Base-by-base conservation (phyloP, 2,113 vertebrate species). In the Neogobius melanostomus region DNA sequence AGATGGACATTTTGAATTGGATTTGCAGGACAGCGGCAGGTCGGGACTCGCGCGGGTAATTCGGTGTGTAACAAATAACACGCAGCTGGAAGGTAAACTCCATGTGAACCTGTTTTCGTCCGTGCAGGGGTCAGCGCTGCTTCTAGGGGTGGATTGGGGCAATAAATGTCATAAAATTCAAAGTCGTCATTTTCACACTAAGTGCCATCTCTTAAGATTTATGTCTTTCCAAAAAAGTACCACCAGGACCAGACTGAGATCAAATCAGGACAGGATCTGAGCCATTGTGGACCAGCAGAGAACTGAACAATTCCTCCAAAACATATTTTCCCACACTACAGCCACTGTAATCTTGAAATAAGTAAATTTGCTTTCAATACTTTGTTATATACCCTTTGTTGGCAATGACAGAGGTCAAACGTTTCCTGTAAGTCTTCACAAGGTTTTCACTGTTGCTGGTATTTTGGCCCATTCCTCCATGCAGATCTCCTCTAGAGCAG, bases 41-140 rank as follows among this genome's bases (percentile, higher is more conserved):
- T 43, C n/a, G 8, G 14, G 14, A 44, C 59, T 44, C 44, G 59
- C n/a, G 12, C 1, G 2, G 59, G 36, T 28, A 21, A 1, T 9
- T 17, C 1, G 8, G 5, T 14, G 56, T 59, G 21, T 7, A 43
- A 15, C 1, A 5, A 61, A 14, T 42, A 59, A 6, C 9, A 61
- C 6, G 36, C 42, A n/a, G 59, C 14, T 61, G 59, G 14, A 44
- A 44, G 8, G 59, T 61, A 44, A 61, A 61, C 59, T 61, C 59
- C 14, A 15, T 7, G 14, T 61, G 42, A 61, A 43, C 59, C 8
- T 45, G 8, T n/a, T 2, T 3, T 44, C 14, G 36, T n/a, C 7
- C 7, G 0, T 56, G 53, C 16, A 17, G 53, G 28, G 2, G 59
- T 61, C 42, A 59, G 14, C 43, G 16, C 44, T 16, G 12, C 12